phyloP scores from a whole-genome alignment of 1,140 invertebrate species.

The Bombyx mandarina region DNA sequence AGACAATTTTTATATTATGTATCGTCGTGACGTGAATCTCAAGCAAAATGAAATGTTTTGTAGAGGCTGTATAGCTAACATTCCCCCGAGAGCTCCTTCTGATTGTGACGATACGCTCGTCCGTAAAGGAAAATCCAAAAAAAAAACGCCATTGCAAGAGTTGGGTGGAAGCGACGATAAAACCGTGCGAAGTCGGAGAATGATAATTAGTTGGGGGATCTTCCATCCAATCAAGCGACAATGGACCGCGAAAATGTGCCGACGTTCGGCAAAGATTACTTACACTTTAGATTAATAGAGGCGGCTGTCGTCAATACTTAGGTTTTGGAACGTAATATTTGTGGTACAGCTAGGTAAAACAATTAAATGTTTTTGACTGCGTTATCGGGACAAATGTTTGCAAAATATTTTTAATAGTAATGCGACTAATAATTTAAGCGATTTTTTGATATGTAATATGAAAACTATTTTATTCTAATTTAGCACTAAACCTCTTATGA shows the following conservation, averaged over 20 bases:
- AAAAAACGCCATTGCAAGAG: background rate
- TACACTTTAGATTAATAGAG: background rate
- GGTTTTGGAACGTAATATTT: too few species aligned
- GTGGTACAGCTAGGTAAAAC: too few species aligned
- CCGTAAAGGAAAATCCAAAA: background rate
- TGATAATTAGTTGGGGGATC: slow-evolving; percentile 6
- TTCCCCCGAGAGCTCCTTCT: background rate
- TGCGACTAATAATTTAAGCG: too few species aligned
- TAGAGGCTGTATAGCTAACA: background rate
- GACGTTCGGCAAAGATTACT: slow-evolving; percentile 4
- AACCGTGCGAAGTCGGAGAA: slow-evolving; percentile 3
- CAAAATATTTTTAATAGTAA: too few species aligned
- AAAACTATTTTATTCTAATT: too few species aligned
- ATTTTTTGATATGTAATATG: too few species aligned
- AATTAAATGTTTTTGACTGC: too few species aligned
- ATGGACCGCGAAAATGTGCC: background rate
- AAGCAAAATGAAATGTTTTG: background rate
- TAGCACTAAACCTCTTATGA: too few species aligned
- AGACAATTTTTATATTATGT: background rate
- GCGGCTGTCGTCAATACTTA: background rate
- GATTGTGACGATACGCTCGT: background rate
- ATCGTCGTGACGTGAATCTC: slow-evolving; percentile 1
- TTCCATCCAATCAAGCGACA: slow-evolving; percentile 4
- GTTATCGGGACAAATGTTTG: too few species aligned
- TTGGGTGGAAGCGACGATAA: slow-evolving; percentile 5